These are phyloP conservation scores for Bombus haemorrhoidalis DNA, from an alignment of 1,140 invertebrate species.

Conservation along the genomic window DNA sequence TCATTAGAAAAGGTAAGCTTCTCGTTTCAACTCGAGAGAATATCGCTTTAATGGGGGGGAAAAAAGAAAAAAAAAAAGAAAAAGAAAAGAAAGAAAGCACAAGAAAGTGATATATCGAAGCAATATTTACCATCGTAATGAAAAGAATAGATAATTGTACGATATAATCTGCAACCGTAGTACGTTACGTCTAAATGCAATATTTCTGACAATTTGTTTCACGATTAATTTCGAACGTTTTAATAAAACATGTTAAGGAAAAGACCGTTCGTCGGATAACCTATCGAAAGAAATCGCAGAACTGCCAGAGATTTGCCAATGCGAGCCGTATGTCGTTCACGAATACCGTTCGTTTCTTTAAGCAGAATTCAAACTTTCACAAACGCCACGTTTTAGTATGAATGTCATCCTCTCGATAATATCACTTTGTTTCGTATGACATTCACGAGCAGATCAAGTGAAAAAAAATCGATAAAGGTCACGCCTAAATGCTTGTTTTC, in stretches of 20 bases:
- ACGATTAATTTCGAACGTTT: background rate
- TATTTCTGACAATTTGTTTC: background rate
- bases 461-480: background rate
- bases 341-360: conserved; percentile 72
- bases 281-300: conserved; percentile 39
- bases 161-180: background rate
- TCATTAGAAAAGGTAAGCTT: conserved; percentile 64
- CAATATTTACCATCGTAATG: background rate
- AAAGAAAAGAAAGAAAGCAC: background rate
- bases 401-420: conserved; percentile 33
- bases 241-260: background rate
- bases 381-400: conserved; percentile 50
- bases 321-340: conserved; percentile 77
- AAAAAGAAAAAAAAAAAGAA: background rate
- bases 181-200: background rate
- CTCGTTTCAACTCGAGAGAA: background rate
- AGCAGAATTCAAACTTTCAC: conserved; percentile 74
- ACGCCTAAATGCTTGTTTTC: background rate
- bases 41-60: background rate
- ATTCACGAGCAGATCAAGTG: conserved; percentile 2
- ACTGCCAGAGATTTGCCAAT: conserved; percentile 68
- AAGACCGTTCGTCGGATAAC: background rate
- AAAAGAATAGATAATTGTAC: background rate
- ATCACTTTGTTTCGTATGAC: conserved; percentile 26
- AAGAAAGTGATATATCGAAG: background rate